Evolutionary conservation across 2,113 vertebrate genomes (phyloP), one percentile per base, ranked within the genome.

Genomic region (Uria lomvia): DNA sequence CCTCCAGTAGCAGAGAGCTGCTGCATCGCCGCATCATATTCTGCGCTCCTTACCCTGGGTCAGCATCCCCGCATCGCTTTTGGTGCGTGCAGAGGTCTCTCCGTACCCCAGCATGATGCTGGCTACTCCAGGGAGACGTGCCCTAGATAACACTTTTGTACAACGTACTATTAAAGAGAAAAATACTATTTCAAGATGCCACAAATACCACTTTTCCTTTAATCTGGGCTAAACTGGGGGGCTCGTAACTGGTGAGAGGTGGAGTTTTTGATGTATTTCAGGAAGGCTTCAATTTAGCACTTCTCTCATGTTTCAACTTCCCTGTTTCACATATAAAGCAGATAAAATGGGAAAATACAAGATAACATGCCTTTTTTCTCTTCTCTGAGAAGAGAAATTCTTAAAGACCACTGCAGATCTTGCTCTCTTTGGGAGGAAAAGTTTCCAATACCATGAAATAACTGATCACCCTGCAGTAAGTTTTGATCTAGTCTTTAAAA

Each of bases 51-150:
- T 21, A 47, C 22, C 29, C 67, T 6, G 18, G 17, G 38, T 40
- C 6, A 56, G 75, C 76, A 82, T 32, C 53, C 53, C 59, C 1
- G 0, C 7, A 1, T 49, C 4, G 18, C 30, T 81, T 12, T 65
- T 10, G 50, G 11, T 16, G 45, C 3, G 0, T 8, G 4, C 0
- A 6, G 66, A 5, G 1, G 38, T 29, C 58, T 26, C 17, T 16
- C 45, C 18, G 40, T 18, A 43, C 29, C 3, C 5, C 80, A 56
- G 70, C 65, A 10, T 1, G 0, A 29, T 2, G 15, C 36, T 38
- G 58, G 27, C n/a, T 34, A 71, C 32, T 76, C 55, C 24, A 34
- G 29, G 19, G 65, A 76, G 26, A 63, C 2, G 3, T 36, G 66
- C 24, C 34, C 74, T 26, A 52, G 24, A 15, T 22, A 67, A 71